A percentile compares a stretch with the other conserved stretches of the same genome.
Conservation (phyloP, 2,888 invertebrate genomes). For the Zhuqinia jingwanae region DNA sequence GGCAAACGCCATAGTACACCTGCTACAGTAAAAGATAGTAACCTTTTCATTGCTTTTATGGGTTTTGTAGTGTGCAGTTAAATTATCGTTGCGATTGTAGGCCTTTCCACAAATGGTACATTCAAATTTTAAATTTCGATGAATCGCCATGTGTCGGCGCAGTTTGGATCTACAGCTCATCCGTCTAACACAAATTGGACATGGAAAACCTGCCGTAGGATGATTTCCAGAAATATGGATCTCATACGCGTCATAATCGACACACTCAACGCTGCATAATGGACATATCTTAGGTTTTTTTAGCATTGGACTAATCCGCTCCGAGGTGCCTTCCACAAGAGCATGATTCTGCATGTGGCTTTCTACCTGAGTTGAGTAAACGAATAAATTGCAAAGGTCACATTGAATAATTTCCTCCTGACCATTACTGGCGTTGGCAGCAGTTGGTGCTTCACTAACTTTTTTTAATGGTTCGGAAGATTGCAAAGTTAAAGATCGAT, state of each 20-base stretch:
- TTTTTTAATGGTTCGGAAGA: too few species aligned
- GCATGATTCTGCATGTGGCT: slow-evolving; percentile 40
- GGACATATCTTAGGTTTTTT: slow-evolving; percentile 30
- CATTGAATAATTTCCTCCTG: slow-evolving; percentile 46
- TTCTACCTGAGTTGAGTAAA: slow-evolving; percentile 11
- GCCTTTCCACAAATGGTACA: slow-evolving; percentile 50
- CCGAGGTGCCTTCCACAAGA: neutral
- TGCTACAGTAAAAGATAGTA: neutral
- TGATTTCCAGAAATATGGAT: neutral
- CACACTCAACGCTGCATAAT: slow-evolving; percentile 3
- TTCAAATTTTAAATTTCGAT: slow-evolving; percentile 4
- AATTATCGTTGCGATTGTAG: slow-evolving; percentile 43
- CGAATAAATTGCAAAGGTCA: slow-evolving; percentile 28
- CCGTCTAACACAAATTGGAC: slow-evolving; percentile 37
- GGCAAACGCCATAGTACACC: slow-evolving; percentile 34
- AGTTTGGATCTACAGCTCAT: slow-evolving; percentile 14
- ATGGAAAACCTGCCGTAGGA: slow-evolving; percentile 8
- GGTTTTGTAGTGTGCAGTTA: slow-evolving; percentile 26
- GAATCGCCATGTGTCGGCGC: slow-evolving; percentile 38
- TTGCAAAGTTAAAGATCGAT: neutral
- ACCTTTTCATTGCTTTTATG: neutral
- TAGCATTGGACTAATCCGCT: neutral
- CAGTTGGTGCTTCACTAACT: neutral
- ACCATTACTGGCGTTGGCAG: neutral
- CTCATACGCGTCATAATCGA: slow-evolving; percentile 28